phyloP scores from a whole-genome alignment of 2,113 vertebrate genomes.

The Cheilinus undulatus region DNA sequence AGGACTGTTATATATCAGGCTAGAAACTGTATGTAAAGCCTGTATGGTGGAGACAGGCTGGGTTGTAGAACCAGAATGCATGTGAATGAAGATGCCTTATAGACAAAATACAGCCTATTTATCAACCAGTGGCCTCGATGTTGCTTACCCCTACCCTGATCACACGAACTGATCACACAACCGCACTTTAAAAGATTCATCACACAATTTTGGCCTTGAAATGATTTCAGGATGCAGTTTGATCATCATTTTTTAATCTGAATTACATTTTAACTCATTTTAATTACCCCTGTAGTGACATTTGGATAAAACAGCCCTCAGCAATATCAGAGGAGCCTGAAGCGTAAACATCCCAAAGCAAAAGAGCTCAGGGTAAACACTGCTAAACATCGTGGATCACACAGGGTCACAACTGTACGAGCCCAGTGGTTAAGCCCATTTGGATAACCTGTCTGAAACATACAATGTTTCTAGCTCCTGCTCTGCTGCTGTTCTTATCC shows the following conservation, averaged over 20 bases:
- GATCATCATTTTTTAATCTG: constrained; percentile 22
- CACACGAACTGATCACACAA: constrained; percentile 36
- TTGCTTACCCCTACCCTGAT: constrained; percentile 33
- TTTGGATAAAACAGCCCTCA: constrained; percentile 39
- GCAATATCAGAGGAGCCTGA: constrained; percentile 13
- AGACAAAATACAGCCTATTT: constrained; percentile 57
- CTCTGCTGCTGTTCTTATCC: constrained; percentile 5
- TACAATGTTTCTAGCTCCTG: constrained; percentile 7
- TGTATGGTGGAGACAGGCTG: constrained; percentile 19
- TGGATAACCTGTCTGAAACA: constrained; percentile 10
- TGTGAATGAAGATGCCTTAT: constrained; percentile 43
- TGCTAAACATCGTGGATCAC: constrained; percentile 16
- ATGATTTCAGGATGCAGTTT: background rate
- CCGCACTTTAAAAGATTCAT: background rate
- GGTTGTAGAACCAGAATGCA: constrained; percentile 49
- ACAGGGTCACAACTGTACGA: background rate
- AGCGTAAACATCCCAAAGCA: constrained; percentile 29
- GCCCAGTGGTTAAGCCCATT: constrained; percentile 32
- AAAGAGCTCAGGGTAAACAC: constrained; percentile 15
- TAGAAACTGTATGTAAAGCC: too few species aligned
- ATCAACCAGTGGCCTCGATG: constrained; percentile 48
- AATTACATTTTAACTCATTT: constrained; percentile 20
- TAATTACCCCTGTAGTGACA: constrained; percentile 47
- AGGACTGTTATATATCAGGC: too few species aligned
- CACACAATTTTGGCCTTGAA: constrained; percentile 22